Percentiles rank a stretch among this genome's conserved stretches.
Evolutionary conservation across 64 coral and sea anemone genomes (phyloP).

Genomic region (Montipora cactus): DNA sequence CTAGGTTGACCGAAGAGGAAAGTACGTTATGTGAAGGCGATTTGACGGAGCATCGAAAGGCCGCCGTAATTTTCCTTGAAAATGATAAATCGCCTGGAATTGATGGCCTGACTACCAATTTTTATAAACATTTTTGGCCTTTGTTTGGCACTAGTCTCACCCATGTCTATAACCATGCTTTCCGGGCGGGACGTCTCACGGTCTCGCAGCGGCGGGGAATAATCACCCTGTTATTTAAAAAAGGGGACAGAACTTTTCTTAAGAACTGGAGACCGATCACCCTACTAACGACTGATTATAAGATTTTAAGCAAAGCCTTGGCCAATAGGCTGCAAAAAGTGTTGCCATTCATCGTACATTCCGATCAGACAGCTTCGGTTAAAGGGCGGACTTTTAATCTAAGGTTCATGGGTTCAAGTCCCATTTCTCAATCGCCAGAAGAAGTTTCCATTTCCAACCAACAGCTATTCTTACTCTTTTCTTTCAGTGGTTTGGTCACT

Average conservation of each 20-base stretch:
- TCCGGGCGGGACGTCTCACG: not conserved
- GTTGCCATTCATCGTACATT: too few relatives aligned
- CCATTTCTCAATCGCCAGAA: too few relatives aligned
- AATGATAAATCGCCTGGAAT: not conserved
- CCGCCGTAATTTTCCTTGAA: too few relatives aligned
- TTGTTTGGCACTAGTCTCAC: not conserved
- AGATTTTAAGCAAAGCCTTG: slow-evolving; percentile 59
- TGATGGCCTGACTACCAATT: not conserved
- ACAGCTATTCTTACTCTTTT: too few relatives aligned
- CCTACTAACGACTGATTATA: slow-evolving; percentile 65
- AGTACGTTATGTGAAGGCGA: too few relatives aligned
- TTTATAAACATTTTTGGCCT: slow-evolving; percentile 17
- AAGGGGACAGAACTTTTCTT: slow-evolving; percentile 6
- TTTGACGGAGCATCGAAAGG: too few relatives aligned
- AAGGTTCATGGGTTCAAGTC: too few relatives aligned
- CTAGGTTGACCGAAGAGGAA: too few relatives aligned
- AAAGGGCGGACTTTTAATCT: too few relatives aligned
- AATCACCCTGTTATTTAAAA: not conserved
- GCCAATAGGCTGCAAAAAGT: not conserved
- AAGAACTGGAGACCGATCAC: slow-evolving; percentile 65
- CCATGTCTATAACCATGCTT: not conserved
- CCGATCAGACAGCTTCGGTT: too few relatives aligned
- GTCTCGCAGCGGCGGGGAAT: not conserved
- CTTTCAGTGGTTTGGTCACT: too few relatives aligned
- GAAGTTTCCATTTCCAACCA: too few relatives aligned